These are phyloP conservation scores for Limosa lapponica DNA, from an alignment of 2,797 vertebrate species.

Conservation along the genomic window DNA sequence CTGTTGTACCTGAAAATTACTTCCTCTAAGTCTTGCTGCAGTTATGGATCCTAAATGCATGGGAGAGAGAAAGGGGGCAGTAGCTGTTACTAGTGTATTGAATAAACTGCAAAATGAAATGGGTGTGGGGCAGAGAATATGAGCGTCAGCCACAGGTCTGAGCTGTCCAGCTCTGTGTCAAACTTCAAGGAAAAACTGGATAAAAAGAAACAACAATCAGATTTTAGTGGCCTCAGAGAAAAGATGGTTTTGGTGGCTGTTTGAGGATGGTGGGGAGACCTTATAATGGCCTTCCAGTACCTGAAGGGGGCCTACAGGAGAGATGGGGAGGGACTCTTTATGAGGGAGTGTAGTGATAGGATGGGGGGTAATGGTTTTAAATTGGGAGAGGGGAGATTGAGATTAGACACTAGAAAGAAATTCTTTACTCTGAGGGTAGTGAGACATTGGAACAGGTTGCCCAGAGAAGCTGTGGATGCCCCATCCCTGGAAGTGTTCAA, in stretches of 20 bases:
- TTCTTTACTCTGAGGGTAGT: too few relatives aligned
- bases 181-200: not conserved
- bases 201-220: not conserved
- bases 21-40: not conserved
- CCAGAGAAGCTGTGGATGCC: too few relatives aligned
- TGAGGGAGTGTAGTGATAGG: too few relatives aligned
- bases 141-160: fast-evolving
- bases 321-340: too few relatives aligned
- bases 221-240: not conserved
- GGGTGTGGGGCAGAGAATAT: fast-evolving
- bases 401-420: too few relatives aligned
- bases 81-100: not conserved
- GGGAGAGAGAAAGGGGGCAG: not conserved
- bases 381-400: too few relatives aligned
- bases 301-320: too few relatives aligned
- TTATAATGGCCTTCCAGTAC: too few relatives aligned
- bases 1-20: not conserved
- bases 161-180: not conserved
- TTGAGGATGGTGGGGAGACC: not conserved
- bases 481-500: too few relatives aligned
- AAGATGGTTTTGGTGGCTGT: not conserved
- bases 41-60: not conserved
- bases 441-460: too few relatives aligned
- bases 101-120: not conserved
- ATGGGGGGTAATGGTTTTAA: too few relatives aligned